Percentiles rank a stretch among this genome's conserved stretches.
phyloP scores from a whole-genome alignment of 2,113 vertebrate genomes.

The Clupea harengus region DNA sequence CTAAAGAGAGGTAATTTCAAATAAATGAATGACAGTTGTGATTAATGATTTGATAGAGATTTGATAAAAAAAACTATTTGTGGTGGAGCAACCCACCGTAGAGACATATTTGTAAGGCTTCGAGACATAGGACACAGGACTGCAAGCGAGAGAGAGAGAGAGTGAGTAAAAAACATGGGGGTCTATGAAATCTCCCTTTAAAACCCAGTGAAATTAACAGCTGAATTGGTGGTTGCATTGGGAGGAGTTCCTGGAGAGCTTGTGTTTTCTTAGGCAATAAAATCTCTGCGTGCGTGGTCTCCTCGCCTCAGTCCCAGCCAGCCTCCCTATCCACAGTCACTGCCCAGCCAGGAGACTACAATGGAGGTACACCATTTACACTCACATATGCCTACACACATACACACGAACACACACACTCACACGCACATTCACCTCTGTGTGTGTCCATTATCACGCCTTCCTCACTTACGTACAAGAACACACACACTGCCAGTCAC shows the following conservation, averaged over 20 bases:
- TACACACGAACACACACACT: slow-evolving; percentile 17
- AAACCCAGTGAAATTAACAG: slow-evolving; percentile 5
- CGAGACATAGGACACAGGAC: background rate
- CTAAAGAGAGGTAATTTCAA: background rate
- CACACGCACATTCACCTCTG: too few species aligned
- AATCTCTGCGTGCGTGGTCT: background rate
- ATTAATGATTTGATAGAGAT: background rate
- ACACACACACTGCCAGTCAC: slow-evolving; percentile 24
- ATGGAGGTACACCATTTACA: background rate
- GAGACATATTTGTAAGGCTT: background rate
- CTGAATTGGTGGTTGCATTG: background rate
- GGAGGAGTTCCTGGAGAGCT: background rate
- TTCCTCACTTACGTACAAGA: slow-evolving; percentile 25
- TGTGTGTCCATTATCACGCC: background rate
- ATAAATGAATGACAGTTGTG: background rate
- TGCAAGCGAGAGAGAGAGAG: background rate
- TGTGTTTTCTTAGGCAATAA: slow-evolving; percentile 1
- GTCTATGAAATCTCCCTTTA: background rate
- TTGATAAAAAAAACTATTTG: background rate
- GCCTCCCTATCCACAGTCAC: background rate
- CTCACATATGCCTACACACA: slow-evolving; percentile 29
- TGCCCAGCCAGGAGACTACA: background rate
- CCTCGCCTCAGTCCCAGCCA: background rate
- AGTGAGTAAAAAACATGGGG: background rate
- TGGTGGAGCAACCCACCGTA: background rate